Evolutionary conservation across 2,113 vertebrate species (phyloP).

Genomic region (Arothron firmamentum): DNA sequence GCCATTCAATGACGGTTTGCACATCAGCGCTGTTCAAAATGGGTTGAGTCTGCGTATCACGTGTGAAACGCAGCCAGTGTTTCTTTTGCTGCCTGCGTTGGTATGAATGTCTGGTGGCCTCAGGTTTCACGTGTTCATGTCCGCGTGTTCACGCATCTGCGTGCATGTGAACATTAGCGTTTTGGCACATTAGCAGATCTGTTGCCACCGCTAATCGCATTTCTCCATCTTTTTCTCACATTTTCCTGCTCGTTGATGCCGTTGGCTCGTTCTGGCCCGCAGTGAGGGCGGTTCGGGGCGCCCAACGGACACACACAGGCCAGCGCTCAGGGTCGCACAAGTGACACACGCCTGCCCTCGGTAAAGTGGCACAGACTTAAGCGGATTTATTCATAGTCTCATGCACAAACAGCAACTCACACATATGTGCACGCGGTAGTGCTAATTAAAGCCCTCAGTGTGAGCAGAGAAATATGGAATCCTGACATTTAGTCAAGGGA

Average conservation of each 20-base stretch:
- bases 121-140: slow-evolving; percentile 35
- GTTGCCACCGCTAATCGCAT: slow-evolving; percentile 52
- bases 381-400: slow-evolving; percentile 25
- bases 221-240: slow-evolving; percentile 64
- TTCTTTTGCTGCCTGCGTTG: not conserved
- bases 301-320: slow-evolving; percentile 23
- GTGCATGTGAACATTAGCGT: slow-evolving; percentile 3
- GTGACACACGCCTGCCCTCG: slow-evolving; percentile 21
- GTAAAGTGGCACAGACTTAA: slow-evolving; percentile 12
- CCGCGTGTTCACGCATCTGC: not conserved
- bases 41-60: not conserved
- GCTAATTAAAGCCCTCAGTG: slow-evolving; percentile 94
- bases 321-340: slow-evolving; percentile 16
- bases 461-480: slow-evolving; percentile 86
- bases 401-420: slow-evolving; percentile 35
- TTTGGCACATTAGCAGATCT: slow-evolving; percentile 64
- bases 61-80: not conserved
- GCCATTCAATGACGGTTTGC: slow-evolving; percentile 10
- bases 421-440: slow-evolving; percentile 45
- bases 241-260: slow-evolving; percentile 24
- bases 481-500: slow-evolving; percentile 98
- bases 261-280: slow-evolving; percentile 27
- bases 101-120: slow-evolving; percentile 35
- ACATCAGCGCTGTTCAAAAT: slow-evolving; percentile 22
- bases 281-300: slow-evolving; percentile 27